These are phyloP conservation scores for Lydus trimaculatus DNA, from an alignment of 2,888 invertebrate genomes.

Conservation along the genomic window DNA sequence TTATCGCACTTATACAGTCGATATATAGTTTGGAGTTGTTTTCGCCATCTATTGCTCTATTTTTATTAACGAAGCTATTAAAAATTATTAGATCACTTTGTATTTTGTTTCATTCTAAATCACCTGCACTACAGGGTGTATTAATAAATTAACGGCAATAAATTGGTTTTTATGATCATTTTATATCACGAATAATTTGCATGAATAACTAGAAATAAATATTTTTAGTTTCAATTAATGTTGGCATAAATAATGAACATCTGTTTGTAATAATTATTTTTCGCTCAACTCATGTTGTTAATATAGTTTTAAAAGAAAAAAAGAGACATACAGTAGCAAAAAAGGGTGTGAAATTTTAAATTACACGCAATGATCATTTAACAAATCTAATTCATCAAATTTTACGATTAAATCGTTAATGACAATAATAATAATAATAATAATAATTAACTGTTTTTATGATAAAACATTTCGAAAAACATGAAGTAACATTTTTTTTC, in stretches of 20 bases:
- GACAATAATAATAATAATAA: not conserved
- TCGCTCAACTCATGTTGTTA: not conserved
- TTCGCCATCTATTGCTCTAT: too few species aligned
- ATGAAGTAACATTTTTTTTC: not conserved
- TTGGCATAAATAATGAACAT: slow-evolving; percentile 4
- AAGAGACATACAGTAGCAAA: not conserved
- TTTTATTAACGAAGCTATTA: too few species aligned
- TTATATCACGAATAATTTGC: too few species aligned
- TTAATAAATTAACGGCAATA: too few species aligned
- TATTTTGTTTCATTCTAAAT: too few species aligned
- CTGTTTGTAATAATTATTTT: slow-evolving; percentile 2
- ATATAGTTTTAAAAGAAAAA: not conserved
- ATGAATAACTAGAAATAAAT: not conserved
- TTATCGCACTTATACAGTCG: not conserved
- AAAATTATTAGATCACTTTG: too few species aligned
- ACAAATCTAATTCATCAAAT: slow-evolving; percentile 3
- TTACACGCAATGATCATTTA: too few species aligned
- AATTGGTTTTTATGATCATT: too few species aligned
- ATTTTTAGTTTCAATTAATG: not conserved
- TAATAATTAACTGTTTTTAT: not conserved
- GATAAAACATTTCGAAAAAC: not conserved
- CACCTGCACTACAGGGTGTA: too few species aligned
- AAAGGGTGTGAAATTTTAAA: not conserved
- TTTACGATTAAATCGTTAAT: not conserved
- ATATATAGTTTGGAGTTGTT: too few species aligned